phyloP scores from a whole-genome alignment of 2,888 invertebrate genomes.

The Phasia obesa region DNA sequence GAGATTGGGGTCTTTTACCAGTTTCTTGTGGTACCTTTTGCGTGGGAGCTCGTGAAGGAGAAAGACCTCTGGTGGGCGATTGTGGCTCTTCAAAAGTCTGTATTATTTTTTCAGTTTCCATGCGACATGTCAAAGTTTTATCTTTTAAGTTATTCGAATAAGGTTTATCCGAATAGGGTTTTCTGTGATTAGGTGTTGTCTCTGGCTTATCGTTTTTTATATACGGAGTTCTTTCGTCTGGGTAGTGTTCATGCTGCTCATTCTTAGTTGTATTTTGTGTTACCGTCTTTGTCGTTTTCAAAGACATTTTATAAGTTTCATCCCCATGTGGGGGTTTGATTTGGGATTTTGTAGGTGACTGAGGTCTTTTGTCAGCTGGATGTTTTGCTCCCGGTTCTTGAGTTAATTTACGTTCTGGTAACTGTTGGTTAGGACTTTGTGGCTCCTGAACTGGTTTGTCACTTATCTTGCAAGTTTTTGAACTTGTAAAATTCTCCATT shows the following conservation, averaged over 20 bases:
- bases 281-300: neutral
- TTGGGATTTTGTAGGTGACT: too few relatives aligned
- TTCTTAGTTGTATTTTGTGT: neutral
- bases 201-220: too few relatives aligned
- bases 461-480: slow-evolving; percentile 1
- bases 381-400: too few relatives aligned
- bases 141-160: neutral
- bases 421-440: neutral
- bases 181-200: neutral
- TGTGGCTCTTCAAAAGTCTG: too few relatives aligned
- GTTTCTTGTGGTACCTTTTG: neutral
- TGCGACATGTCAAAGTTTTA: too few relatives aligned
- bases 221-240: too few relatives aligned
- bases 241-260: neutral
- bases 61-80: too few relatives aligned
- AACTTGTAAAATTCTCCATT: neutral
- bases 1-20: neutral
- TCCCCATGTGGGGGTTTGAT: too few relatives aligned
- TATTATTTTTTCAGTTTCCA: neutral
- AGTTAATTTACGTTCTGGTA: neutral
- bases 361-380: neutral
- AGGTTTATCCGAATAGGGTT: neutral
- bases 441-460: neutral
- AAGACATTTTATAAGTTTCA: too few relatives aligned
- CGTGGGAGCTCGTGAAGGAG: too few relatives aligned